A percentile compares a stretch with the other conserved stretches of the same genome.
Conservation (phyloP, 2,888 invertebrate genomes). For the Thalpophila matura region DNA sequence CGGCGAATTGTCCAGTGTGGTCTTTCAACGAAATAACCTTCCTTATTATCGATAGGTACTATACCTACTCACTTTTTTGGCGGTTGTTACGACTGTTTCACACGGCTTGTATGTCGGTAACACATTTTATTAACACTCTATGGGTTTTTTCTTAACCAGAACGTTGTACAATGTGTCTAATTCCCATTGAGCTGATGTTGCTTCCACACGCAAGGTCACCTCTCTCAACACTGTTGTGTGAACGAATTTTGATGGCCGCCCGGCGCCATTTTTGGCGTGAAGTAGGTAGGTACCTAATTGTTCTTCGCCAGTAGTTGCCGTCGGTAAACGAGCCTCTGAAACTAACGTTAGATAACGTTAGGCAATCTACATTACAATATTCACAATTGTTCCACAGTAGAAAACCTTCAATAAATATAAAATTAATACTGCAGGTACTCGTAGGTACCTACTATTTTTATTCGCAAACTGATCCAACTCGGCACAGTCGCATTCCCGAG, state of each 20-base stretch:
- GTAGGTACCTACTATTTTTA: too few species aligned
- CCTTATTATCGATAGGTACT: not conserved
- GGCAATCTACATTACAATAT: too few species aligned
- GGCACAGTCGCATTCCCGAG: not conserved
- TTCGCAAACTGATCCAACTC: not conserved
- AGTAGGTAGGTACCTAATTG: too few species aligned
- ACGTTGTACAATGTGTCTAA: conserved; percentile 11
- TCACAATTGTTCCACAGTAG: too few species aligned
- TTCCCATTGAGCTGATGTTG: conserved; percentile 15
- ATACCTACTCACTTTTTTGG: not conserved
- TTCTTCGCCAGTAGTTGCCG: too few species aligned
- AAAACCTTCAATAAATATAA: not conserved
- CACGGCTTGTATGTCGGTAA: conserved; percentile 18
- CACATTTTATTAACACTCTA: conserved; percentile 21
- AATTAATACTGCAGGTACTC: too few species aligned
- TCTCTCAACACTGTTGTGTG: conserved; percentile 6
- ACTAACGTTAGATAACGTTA: too few species aligned
- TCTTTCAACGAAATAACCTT: too few species aligned
- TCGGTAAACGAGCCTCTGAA: too few species aligned
- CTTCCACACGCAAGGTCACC: conserved; percentile 37
- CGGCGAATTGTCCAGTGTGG: not conserved
- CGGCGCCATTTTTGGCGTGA: conserved; percentile 11
- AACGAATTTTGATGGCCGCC: conserved; percentile 22
- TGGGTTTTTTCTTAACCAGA: conserved; percentile 14
- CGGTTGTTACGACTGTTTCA: conserved; percentile 14